Evolutionary conservation across 2,113 vertebrate species (phyloP).

Genomic region (Sorex araneus): DNA sequence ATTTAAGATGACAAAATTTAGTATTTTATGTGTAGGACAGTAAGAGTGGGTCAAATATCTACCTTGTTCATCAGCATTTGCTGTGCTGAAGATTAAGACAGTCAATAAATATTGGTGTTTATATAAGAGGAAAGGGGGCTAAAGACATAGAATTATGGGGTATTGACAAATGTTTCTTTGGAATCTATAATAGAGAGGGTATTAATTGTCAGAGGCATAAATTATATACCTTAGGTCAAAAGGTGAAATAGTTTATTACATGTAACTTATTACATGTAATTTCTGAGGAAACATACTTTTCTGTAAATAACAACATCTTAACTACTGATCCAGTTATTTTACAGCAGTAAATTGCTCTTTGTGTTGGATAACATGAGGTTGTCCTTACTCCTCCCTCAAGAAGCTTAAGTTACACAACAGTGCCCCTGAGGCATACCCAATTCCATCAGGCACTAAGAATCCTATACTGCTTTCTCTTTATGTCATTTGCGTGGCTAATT

Average conservation of each 20-base stretch:
- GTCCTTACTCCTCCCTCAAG: too few relatives aligned
- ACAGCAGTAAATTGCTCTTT: neutral
- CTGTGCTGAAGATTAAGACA: neutral
- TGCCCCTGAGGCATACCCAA: too few relatives aligned
- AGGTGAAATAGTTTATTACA: slow-evolving; percentile 11
- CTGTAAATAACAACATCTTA: neutral
- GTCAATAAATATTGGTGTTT: neutral
- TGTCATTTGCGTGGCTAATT: too few relatives aligned
- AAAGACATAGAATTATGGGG: neutral
- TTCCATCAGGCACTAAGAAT: too few relatives aligned
- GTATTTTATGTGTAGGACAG: neutral
- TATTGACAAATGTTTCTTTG: neutral
- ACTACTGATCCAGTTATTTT: neutral
- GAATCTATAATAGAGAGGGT: neutral
- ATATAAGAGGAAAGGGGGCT: neutral
- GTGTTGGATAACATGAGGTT: too few relatives aligned
- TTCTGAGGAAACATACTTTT: neutral
- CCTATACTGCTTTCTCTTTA: too few relatives aligned
- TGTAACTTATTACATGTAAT: neutral
- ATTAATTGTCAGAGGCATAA: neutral
- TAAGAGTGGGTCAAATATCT: neutral
- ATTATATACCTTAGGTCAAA: neutral
- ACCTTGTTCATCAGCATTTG: neutral
- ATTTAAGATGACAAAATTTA: neutral
- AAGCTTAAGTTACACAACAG: too few relatives aligned